Evolutionary conservation across 2,888 invertebrate species (phyloP), one percentile per base, ranked within the genome.

Genomic region (Phlogophora meticulosa): DNA sequence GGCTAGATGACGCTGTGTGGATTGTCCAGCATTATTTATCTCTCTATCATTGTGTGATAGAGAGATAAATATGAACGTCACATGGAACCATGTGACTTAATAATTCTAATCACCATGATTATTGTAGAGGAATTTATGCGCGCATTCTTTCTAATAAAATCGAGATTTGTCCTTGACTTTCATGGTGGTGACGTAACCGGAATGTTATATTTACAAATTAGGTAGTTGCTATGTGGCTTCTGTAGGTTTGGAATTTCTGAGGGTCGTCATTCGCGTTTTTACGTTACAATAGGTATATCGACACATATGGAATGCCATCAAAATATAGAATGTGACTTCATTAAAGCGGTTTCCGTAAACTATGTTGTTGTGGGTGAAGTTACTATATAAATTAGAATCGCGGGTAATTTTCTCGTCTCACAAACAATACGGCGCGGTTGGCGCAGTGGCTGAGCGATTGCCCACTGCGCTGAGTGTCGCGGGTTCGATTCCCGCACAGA

Each of bases 151-250:
- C 38, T 11, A 36, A 63, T 32, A 34, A 52, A 55, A 49, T 58
- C 28, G 45, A 43, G 65, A 32, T 42, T 45, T 64, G 72, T 20
- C 71, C 76, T 75, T 79, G 70, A 75, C 51, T 55, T 45, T 55
- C 63, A 71, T 60, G 59, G 56, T 62, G 67, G 22, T 78, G 62
- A 71, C 49, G 71, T 62, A 48, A 75, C 17, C 38, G 22, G n/a
- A n/a, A 62, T 71, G 64, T 48, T 72, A 52, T 65, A 69, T 52
- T 65, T 46, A 57, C 69, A 34, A 61, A 73, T 78, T 60, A 66
- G 45, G 68, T 15, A 43, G 59, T 77, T 9, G 20, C 24, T 52
- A 78, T 57, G 65, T 55, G 32, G n/a, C 7, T 59, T 62, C 43
- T n/a, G 22, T 52, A 20, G 32, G 51, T 17, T 53, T 43, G 17